Percentiles rank a stretch among this genome's conserved stretches.
Conservation (phyloP, 2,797 vertebrate genomes). For the Helarctos malayanus region DNA sequence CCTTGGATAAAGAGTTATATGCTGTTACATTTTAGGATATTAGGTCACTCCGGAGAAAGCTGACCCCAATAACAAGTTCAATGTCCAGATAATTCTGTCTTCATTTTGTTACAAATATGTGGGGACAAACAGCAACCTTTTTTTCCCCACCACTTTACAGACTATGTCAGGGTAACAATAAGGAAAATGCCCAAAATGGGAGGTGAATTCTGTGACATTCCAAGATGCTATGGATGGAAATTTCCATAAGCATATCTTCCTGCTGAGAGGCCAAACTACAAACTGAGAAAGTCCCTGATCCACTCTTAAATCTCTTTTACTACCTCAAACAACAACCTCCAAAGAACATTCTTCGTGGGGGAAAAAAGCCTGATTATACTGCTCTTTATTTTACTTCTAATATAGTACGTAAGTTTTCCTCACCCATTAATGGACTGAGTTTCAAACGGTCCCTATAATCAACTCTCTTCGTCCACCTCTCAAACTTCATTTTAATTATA, state of each 20-base stretch:
- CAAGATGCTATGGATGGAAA: neutral
- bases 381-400: slow-evolving; percentile 30
- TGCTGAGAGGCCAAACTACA: neutral
- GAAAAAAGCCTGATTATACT: neutral
- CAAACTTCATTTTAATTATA: slow-evolving; percentile 50
- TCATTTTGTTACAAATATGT: neutral
- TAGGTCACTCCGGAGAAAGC: neutral
- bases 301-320: neutral
- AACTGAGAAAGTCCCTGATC: neutral
- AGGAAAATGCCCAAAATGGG: neutral
- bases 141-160: neutral
- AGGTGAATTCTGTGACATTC: neutral
- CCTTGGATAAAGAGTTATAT: neutral
- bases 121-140: neutral
- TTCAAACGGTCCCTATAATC: neutral
- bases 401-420: neutral
- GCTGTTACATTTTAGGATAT: neutral
- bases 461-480: neutral
- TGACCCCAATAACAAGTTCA: neutral
- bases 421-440: neutral
- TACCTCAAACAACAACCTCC: neutral
- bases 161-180: neutral
- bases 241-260: neutral
- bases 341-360: neutral
- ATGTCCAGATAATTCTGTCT: neutral